These are phyloP conservation scores for Spermophilus dauricus DNA, from an alignment of 2,113 vertebrate species.

Conservation along the genomic window DNA sequence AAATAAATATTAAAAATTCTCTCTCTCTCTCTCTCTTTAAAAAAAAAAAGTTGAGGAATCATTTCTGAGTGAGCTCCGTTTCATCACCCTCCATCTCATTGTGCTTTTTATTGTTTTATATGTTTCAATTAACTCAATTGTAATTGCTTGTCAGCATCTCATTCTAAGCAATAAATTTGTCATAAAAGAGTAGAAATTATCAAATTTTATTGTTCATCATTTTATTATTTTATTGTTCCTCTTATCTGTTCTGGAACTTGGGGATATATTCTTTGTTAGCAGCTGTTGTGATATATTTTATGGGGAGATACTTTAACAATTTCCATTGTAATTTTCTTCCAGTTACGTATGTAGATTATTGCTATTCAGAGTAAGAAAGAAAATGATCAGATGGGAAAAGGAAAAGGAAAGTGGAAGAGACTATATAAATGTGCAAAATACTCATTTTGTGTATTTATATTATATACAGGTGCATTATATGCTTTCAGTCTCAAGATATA, in stretches of 20 bases:
- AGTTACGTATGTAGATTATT: conserved; percentile 50
- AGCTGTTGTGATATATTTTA: conserved; percentile 72
- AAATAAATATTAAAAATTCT: too few relatives aligned
- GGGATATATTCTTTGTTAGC: conserved; percentile 42
- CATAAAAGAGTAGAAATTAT: conserved; percentile 79
- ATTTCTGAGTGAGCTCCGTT: not conserved
- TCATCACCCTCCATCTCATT: not conserved
- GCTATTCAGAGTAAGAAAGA: conserved; percentile 74
- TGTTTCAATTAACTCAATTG: conserved; percentile 78
- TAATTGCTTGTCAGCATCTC: conserved; percentile 77
- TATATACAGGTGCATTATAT: not conserved
- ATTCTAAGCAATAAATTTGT: conserved; percentile 76
- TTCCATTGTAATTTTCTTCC: conserved; percentile 68
- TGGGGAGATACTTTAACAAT: conserved; percentile 62
- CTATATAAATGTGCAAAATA: not conserved
- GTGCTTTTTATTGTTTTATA: conserved; percentile 75
- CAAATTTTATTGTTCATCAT: conserved; percentile 73
- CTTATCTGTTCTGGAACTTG: conserved; percentile 54
- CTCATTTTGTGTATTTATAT: not conserved
- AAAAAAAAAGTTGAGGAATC: conserved; percentile 65
- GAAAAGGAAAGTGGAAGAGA: not conserved
- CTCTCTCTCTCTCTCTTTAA: too few relatives aligned
- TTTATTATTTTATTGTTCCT: conserved; percentile 61
- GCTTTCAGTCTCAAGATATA: not conserved
- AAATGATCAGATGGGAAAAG: conserved; percentile 64